Evolutionary conservation across 2,797 vertebrate genomes (phyloP).

Genomic region (Okamejei kenojei): DNA sequence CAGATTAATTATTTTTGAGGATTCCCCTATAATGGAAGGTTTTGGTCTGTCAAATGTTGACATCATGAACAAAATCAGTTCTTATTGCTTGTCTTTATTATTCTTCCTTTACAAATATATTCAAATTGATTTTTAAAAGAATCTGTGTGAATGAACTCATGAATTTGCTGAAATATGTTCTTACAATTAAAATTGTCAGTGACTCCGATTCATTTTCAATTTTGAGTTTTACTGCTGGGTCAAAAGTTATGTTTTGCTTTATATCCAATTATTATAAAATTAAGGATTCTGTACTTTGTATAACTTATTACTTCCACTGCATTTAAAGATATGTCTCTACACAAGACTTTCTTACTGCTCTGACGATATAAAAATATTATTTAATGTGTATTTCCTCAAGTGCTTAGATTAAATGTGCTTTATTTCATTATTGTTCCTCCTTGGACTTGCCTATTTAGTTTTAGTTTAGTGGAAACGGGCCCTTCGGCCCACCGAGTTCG

Average conservation of each 20-base stretch:
- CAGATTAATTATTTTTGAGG: not conserved
- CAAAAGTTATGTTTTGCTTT: not conserved
- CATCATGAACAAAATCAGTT: not conserved
- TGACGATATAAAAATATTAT: too few species aligned
- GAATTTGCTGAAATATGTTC: slow-evolving; percentile 1
- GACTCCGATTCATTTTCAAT: not conserved
- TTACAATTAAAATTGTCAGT: not conserved
- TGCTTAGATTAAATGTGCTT: not conserved
- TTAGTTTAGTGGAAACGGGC: too few species aligned
- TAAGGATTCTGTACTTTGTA: not conserved
- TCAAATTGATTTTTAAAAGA: not conserved
- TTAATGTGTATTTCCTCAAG: not conserved
- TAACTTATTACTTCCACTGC: not conserved
- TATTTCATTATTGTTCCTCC: not conserved
- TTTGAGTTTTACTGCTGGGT: not conserved
- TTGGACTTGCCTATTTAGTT: not conserved
- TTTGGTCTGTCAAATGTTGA: slow-evolving; percentile 27
- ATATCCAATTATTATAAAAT: not conserved
- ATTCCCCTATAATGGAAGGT: slow-evolving; percentile 20
- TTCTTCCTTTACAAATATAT: not conserved
- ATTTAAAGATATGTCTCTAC: not conserved
- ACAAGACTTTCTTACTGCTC: not conserved
- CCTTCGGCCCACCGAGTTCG: too few species aligned
- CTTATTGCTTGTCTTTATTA: not conserved
- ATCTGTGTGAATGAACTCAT: not conserved